A percentile compares a stretch with the other conserved stretches of the same genome.
Evolutionary conservation across 2,113 vertebrate species (phyloP).

Genomic region (Peromyscus californicus): DNA sequence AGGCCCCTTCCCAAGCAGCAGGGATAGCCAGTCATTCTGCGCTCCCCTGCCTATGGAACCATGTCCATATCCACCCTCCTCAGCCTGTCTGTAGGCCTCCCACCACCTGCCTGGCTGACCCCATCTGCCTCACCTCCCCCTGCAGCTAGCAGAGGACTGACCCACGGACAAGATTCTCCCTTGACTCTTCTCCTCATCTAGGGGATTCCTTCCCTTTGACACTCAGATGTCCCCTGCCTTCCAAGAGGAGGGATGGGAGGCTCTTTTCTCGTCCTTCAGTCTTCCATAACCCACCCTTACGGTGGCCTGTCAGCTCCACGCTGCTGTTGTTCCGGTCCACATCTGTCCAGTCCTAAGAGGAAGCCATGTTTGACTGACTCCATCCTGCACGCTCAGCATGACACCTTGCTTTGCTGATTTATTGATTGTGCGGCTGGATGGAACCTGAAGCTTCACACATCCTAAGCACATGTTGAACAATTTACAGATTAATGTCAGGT

Average conservation of each 20-base stretch:
- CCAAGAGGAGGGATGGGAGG: neutral
- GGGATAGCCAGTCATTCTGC: neutral
- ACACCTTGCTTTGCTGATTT: neutral
- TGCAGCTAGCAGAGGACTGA: neutral
- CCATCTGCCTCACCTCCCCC: neutral
- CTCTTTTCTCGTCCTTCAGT: neutral
- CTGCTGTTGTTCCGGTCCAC: neutral
- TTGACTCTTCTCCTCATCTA: neutral
- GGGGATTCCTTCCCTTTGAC: neutral
- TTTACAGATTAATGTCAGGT: neutral
- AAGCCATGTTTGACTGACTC: neutral
- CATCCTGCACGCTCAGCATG: neutral
- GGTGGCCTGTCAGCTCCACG: neutral
- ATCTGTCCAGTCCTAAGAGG: neutral
- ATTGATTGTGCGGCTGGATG: neutral
- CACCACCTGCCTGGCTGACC: neutral
- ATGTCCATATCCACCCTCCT: neutral
- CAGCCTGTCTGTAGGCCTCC: neutral
- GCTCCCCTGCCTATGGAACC: neutral
- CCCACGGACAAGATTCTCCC: neutral
- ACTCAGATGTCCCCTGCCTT: neutral
- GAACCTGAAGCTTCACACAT: neutral
- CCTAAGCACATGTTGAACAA: neutral
- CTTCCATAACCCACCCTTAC: neutral
- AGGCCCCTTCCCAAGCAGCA: neutral